Evolutionary conservation across 1,140 invertebrate genomes (phyloP).

Genomic region (Panagrolaimus sp.): DNA sequence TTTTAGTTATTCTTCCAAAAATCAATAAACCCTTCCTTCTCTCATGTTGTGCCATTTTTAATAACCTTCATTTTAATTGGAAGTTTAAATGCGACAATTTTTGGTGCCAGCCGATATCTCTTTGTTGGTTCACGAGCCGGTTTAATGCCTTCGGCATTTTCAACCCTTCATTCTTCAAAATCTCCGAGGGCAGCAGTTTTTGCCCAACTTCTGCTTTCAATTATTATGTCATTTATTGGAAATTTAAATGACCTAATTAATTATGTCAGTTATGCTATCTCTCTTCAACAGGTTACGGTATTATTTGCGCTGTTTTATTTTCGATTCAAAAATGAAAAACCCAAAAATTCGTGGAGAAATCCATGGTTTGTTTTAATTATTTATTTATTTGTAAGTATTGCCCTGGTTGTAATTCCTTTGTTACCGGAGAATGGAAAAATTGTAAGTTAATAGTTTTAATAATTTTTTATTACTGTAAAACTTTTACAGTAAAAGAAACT

Average conservation of each 20-base stretch:
- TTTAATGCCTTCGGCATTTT: slow-evolving; percentile 39
- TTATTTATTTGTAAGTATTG: slow-evolving; percentile 34
- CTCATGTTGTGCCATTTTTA: slow-evolving; percentile 48
- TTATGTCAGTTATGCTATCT: slow-evolving; percentile 47
- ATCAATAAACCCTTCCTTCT: slow-evolving; percentile 34
- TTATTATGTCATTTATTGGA: slow-evolving; percentile 48
- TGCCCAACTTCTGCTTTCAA: slow-evolving; percentile 40
- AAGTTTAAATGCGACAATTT: slow-evolving; percentile 52
- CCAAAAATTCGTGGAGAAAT: neutral
- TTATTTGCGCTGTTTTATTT: slow-evolving; percentile 14
- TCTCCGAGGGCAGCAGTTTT: slow-evolving; percentile 46
- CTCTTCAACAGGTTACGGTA: slow-evolving; percentile 25
- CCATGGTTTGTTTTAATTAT: slow-evolving; percentile 4
- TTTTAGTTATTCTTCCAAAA: slow-evolving; percentile 43
- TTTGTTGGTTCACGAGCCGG: slow-evolving; percentile 42
- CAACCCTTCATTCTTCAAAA: slow-evolving; percentile 37
- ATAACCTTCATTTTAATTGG: slow-evolving; percentile 48
- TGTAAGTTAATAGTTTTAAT: too few species aligned
- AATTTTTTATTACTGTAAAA: too few species aligned
- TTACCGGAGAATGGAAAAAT: neutral
- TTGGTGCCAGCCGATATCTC: slow-evolving; percentile 45
- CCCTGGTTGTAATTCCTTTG: slow-evolving; percentile 31
- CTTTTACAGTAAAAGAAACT: too few species aligned
- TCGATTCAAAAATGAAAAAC: neutral
- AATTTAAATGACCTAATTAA: slow-evolving; percentile 51